These are phyloP conservation scores for Phenganax stokvisi DNA, from an alignment of 92 coral and sea anemone genomes.

Conservation along the genomic window DNA sequence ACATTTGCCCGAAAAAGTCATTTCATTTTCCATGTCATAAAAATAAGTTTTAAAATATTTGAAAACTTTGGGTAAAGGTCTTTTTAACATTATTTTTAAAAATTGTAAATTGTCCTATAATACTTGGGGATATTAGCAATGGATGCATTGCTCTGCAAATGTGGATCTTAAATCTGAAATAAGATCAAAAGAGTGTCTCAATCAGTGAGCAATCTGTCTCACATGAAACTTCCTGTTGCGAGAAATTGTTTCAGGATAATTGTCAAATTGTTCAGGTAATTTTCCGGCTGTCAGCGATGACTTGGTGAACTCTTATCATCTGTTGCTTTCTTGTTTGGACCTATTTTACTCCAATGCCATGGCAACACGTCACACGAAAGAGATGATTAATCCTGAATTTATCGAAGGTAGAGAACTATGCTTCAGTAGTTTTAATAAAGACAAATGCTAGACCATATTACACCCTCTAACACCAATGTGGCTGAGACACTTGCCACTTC, in stretches of 20 bases:
- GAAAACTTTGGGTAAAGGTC: too few relatives aligned
- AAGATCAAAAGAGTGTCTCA: too few relatives aligned
- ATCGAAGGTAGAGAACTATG: neutral
- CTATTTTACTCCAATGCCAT: slow-evolving; percentile 70
- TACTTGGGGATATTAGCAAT: too few relatives aligned
- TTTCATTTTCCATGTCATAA: too few relatives aligned
- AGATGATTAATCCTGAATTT: slow-evolving; percentile 67
- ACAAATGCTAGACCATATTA: slow-evolving; percentile 18
- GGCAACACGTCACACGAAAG: slow-evolving; percentile 63
- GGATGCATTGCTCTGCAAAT: too few relatives aligned
- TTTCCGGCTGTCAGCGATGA: slow-evolving; percentile 98
- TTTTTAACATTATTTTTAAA: too few relatives aligned
- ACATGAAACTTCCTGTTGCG: neutral
- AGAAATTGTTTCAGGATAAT: neutral
- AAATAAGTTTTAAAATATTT: too few relatives aligned
- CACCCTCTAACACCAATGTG: neutral
- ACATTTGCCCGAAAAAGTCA: too few relatives aligned
- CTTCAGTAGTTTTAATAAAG: slow-evolving; percentile 43
- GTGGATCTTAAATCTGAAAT: too few relatives aligned
- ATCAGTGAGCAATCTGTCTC: neutral
- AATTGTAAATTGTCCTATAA: too few relatives aligned
- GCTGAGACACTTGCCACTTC: neutral
- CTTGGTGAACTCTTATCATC: slow-evolving; percentile 86
- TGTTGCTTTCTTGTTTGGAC: slow-evolving; percentile 78
- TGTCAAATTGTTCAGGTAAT: slow-evolving; percentile 50